Evolutionary conservation across 2,113 vertebrate species (phyloP).

Genomic region (Pithys albifrons): DNA sequence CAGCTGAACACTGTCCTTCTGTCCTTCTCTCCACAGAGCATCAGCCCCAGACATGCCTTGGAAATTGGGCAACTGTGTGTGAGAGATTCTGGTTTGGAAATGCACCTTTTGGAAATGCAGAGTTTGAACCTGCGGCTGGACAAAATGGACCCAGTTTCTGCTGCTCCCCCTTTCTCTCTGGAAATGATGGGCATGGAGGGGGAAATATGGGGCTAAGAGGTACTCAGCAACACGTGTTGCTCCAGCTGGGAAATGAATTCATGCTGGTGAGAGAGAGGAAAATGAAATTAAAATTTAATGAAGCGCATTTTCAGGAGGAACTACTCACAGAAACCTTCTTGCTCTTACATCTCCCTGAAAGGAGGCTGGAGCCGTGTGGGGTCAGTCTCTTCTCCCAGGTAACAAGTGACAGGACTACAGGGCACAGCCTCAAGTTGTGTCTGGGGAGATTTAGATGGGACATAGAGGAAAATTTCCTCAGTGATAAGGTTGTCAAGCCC

Average conservation of each 20-base stretch:
- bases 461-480: background rate
- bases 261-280: background rate
- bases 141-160: background rate
- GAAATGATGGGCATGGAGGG: background rate
- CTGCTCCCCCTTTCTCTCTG: background rate
- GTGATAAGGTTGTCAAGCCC: background rate
- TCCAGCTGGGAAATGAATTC: background rate
- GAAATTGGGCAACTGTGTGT: rapidly evolving
- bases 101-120: background rate
- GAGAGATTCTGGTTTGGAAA: background rate
- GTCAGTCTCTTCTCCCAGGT: background rate
- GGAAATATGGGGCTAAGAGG: background rate
- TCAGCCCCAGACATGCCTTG: background rate
- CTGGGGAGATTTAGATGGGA: background rate
- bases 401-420: background rate
- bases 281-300: background rate
- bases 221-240: background rate
- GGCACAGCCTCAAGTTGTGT: background rate
- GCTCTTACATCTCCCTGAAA: background rate
- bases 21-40: background rate
- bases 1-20: background rate
- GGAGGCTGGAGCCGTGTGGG: background rate
- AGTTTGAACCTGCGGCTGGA: background rate
- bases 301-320: background rate
- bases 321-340: background rate